Evolutionary conservation across 2,113 vertebrate genomes (phyloP).

Genomic region (Aptenodytes patagonicus): DNA sequence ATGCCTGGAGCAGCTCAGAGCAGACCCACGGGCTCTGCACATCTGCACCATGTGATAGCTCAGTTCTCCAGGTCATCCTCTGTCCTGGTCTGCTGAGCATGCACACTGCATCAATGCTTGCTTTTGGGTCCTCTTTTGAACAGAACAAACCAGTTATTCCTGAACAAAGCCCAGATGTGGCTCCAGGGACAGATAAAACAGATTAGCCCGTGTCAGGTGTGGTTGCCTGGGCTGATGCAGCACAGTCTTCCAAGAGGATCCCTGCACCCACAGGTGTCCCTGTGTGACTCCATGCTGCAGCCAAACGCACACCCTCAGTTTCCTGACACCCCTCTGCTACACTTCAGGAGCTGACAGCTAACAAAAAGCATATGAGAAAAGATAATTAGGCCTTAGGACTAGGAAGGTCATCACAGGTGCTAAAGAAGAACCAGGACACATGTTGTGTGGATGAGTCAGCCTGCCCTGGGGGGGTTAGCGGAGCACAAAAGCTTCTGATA

Average conservation of each 20-base stretch:
- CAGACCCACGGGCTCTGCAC: neutral
- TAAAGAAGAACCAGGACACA: neutral
- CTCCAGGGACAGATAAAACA: neutral
- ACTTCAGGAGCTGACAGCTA: neutral
- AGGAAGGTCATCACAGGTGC: neutral
- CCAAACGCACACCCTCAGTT: neutral
- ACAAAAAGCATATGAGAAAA: neutral
- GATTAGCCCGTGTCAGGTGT: neutral
- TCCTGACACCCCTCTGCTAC: neutral
- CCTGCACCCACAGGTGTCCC: neutral
- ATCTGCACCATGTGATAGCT: neutral
- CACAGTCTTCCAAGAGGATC: neutral
- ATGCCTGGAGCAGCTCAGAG: neutral
- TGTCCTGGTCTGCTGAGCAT: neutral
- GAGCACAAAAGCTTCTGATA: neutral
- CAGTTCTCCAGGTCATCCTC: neutral
- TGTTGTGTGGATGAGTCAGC: neutral
- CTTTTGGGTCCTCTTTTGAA: neutral
- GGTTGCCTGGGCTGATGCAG: neutral
- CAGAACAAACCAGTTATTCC: neutral
- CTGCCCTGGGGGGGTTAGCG: neutral
- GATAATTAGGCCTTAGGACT: neutral
- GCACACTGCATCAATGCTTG: neutral
- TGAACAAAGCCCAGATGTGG: neutral
- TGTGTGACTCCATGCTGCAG: neutral